Percentiles rank a stretch among this genome's conserved stretches.
Evolutionary conservation across 2,888 invertebrate species (phyloP).

Genomic region (Ptilodon capucinus): DNA sequence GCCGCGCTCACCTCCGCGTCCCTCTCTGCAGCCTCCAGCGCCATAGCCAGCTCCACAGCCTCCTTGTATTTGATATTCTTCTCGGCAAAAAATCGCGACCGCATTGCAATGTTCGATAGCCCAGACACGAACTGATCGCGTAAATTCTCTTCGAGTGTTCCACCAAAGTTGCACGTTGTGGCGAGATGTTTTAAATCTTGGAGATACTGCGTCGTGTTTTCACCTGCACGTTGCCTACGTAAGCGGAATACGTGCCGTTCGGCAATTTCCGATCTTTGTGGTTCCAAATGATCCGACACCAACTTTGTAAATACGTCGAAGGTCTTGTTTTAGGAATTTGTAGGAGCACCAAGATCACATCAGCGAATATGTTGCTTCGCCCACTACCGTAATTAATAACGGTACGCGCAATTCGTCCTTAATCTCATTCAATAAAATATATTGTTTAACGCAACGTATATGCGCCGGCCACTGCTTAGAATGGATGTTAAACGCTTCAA

Average conservation of each 20-base stretch:
- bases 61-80: background rate
- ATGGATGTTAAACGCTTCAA: no score
- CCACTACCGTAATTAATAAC: no score
- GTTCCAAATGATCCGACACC: background rate
- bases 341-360: background rate
- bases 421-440: no score
- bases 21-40: no score
- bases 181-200: background rate
- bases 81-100: slow-evolving; percentile 3
- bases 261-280: background rate
- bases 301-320: no score
- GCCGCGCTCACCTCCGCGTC: background rate
- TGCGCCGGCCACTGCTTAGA: no score
- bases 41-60: background rate
- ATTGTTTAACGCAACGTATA: no score
- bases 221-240: background rate
- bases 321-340: background rate
- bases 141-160: background rate
- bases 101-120: background rate
- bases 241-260: background rate
- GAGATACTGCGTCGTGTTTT: background rate
- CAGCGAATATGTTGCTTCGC: background rate
- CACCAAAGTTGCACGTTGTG: background rate
- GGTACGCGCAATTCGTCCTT: no score
- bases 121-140: slow-evolving; percentile 6